These are phyloP conservation scores for Batillaria attramentaria DNA, from an alignment of 1,140 invertebrate genomes.

Conservation along the genomic window DNA sequence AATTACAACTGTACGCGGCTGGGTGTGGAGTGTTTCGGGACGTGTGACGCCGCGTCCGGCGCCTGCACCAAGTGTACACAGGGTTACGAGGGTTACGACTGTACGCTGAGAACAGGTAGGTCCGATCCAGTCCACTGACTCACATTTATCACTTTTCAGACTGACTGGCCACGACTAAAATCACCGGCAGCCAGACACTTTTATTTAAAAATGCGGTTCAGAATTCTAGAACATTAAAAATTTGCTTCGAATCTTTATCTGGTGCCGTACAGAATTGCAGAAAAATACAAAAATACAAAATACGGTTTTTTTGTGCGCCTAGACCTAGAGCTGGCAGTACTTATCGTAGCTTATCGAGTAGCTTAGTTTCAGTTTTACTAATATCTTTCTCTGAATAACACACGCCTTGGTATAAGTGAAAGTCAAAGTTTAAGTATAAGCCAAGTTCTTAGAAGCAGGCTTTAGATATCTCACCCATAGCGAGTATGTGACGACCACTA, in stretches of 20 bases:
- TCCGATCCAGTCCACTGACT: background rate
- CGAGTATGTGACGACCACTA: too few species aligned
- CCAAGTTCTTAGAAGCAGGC: too few species aligned
- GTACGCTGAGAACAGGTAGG: background rate
- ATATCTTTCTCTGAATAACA: too few species aligned
- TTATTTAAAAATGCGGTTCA: background rate
- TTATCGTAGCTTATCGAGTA: too few species aligned
- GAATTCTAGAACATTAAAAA: too few species aligned
- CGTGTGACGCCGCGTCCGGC: background rate
- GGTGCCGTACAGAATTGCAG: background rate
- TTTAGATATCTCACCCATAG: too few species aligned
- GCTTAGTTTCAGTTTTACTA: too few species aligned
- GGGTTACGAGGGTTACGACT: background rate
- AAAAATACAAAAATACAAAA: background rate
- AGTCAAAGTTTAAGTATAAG: too few species aligned
- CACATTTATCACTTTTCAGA: background rate
- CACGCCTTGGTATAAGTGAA: too few species aligned
- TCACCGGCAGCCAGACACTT: background rate
- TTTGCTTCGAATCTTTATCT: too few species aligned
- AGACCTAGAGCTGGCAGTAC: too few species aligned
- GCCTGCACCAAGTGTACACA: background rate
- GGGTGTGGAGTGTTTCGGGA: background rate
- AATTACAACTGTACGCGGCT: constrained; percentile 2
- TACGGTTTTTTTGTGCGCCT: too few species aligned
- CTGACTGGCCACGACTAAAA: background rate